A percentile compares a stretch with the other conserved stretches of the same genome.
Conservation (phyloP, 2,797 vertebrate species). For the Acropternis orthonyx region DNA sequence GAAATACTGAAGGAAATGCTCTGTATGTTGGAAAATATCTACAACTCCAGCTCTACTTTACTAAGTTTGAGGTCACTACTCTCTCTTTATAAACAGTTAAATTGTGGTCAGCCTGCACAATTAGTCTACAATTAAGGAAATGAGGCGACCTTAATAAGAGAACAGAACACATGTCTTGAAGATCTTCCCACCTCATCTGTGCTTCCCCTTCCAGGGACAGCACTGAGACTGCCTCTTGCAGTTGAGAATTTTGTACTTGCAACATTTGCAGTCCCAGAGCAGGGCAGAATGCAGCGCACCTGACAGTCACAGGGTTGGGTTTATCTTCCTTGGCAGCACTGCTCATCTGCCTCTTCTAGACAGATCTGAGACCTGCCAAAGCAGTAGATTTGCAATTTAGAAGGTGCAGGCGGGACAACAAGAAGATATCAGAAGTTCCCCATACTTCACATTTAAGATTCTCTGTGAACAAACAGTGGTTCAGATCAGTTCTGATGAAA, state of each 20-base stretch:
- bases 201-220: background rate
- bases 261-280: background rate
- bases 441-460: accelerated
- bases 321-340: background rate
- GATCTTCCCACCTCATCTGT: background rate
- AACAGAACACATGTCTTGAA: background rate
- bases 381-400: background rate
- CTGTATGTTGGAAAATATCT: background rate
- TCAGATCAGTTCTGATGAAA: background rate
- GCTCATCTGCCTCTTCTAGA: accelerated
- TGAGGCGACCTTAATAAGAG: background rate
- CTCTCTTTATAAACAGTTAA: background rate
- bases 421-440: background rate
- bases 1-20: background rate
- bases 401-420: background rate
- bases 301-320: background rate
- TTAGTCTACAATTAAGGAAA: constrained; percentile 10
- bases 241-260: background rate
- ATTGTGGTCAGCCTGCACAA: background rate
- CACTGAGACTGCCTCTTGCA: background rate
- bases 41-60: background rate
- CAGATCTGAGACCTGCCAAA: background rate
- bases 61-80: background rate
- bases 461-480: background rate
- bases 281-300: accelerated